phyloP scores from a whole-genome alignment of 2,888 invertebrate species.

The Arctia plantaginis region DNA sequence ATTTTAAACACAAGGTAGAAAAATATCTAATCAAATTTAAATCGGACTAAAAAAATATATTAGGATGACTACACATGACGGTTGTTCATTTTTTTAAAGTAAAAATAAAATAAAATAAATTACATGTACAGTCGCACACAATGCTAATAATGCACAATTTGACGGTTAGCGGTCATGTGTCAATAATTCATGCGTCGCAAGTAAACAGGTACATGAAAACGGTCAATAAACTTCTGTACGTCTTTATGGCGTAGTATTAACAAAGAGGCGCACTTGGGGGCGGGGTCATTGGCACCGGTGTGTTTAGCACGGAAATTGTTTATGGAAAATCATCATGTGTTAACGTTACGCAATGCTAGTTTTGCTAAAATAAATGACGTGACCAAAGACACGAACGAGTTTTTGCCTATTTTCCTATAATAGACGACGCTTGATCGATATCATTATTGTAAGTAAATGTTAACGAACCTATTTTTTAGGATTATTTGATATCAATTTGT shows the following conservation, averaged over 20 bases:
- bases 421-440: conserved; percentile 8
- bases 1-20: not conserved
- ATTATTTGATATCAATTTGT: not conserved
- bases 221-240: conserved; percentile 51
- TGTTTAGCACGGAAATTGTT: conserved; percentile 55
- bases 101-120: not conserved
- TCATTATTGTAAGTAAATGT: not conserved
- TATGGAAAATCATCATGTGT: conserved; percentile 53
- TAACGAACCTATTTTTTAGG: not conserved
- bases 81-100: not conserved
- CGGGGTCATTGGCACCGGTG: conserved; percentile 51
- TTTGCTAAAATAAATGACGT: conserved; percentile 34
- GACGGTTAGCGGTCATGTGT: conserved; percentile 47
- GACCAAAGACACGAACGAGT: conserved; percentile 11
- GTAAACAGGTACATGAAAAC: conserved; percentile 54
- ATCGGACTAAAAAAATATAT: not conserved
- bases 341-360: conserved; percentile 46
- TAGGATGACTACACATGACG: not conserved
- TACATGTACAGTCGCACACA: conserved; percentile 13
- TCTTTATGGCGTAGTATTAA: conserved; percentile 47
- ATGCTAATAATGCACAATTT: conserved; percentile 41
- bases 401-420: conserved; percentile 10
- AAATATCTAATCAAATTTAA: not conserved
- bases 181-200: conserved; percentile 50
- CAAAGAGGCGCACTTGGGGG: conserved; percentile 58